A percentile compares a stretch with the other conserved stretches of the same genome.
phyloP scores from a whole-genome alignment of 2,888 invertebrate genomes.

The Gymnoscelis rufifasciata region DNA sequence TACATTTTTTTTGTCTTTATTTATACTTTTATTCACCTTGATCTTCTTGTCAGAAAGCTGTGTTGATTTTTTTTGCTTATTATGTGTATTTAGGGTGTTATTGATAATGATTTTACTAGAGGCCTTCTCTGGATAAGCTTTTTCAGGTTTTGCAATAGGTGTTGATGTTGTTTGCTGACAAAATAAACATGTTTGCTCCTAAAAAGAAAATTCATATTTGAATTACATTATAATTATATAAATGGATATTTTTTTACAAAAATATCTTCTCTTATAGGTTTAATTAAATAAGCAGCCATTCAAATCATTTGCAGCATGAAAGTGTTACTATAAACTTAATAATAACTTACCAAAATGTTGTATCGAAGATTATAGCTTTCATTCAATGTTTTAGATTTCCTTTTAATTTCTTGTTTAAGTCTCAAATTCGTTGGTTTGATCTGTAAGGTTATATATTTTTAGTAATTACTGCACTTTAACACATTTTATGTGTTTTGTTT shows the following conservation, averaged over 20 bases:
- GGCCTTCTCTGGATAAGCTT: conserved; percentile 16
- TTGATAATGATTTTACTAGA: neutral
- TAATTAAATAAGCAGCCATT: too few species aligned
- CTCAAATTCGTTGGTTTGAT: conserved; percentile 44
- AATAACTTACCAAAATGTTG: conserved; percentile 1
- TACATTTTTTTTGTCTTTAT: conserved; percentile 11
- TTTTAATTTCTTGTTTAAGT: conserved; percentile 46
- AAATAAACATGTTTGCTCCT: conserved; percentile 59
- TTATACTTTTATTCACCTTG: conserved; percentile 8
- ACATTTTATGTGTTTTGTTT: too few species aligned
- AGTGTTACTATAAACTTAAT: too few species aligned
- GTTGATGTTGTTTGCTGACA: conserved; percentile 47
- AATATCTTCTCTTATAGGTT: too few species aligned
- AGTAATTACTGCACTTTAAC: too few species aligned
- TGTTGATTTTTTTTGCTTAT: conserved; percentile 6
- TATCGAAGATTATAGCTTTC: conserved; percentile 13
- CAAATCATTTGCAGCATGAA: too few species aligned
- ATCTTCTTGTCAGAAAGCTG: conserved; percentile 1
- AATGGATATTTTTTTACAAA: too few species aligned
- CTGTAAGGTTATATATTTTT: conserved; percentile 37
- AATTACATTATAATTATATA: neutral
- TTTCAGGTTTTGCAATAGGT: conserved; percentile 41
- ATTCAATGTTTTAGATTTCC: conserved; percentile 33
- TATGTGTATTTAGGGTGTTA: conserved; percentile 3
- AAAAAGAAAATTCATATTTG: conserved; percentile 25